These are phyloP conservation scores for Carlito syrichta DNA, from an alignment of 2,113 vertebrate genomes.

Conservation along the genomic window DNA sequence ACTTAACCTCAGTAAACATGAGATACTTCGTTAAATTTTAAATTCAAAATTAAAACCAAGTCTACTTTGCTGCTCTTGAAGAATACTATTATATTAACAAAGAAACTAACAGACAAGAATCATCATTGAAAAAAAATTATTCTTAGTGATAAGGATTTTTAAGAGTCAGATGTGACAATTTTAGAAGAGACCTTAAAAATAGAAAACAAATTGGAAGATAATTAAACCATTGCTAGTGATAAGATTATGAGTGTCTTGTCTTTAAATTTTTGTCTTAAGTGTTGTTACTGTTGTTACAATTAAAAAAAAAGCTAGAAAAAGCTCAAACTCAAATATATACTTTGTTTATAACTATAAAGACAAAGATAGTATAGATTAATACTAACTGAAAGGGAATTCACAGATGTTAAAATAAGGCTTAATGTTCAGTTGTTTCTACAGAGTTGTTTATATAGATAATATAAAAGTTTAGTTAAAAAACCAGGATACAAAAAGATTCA, in stretches of 20 bases:
- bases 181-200: neutral
- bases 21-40: neutral
- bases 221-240: neutral
- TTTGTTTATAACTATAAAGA: neutral
- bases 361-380: neutral
- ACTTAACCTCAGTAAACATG: neutral
- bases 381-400: neutral
- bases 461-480: neutral
- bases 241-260: neutral
- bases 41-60: slow-evolving; percentile 45
- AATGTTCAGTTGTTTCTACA: slow-evolving; percentile 2
- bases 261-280: slow-evolving; percentile 12
- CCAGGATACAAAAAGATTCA: slow-evolving; percentile 13
- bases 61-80: neutral
- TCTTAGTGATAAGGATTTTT: neutral
- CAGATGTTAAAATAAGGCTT: neutral
- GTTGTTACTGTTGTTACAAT: neutral
- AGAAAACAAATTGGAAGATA: neutral
- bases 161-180: neutral
- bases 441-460: neutral
- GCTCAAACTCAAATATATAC: neutral
- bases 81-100: neutral
- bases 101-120: neutral
- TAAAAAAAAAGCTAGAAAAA: neutral
- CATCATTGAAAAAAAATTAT: neutral